These are phyloP conservation scores for Caenorhabditis zanzibari DNA, from an alignment of 2,888 invertebrate species.

Conservation along the genomic window DNA sequence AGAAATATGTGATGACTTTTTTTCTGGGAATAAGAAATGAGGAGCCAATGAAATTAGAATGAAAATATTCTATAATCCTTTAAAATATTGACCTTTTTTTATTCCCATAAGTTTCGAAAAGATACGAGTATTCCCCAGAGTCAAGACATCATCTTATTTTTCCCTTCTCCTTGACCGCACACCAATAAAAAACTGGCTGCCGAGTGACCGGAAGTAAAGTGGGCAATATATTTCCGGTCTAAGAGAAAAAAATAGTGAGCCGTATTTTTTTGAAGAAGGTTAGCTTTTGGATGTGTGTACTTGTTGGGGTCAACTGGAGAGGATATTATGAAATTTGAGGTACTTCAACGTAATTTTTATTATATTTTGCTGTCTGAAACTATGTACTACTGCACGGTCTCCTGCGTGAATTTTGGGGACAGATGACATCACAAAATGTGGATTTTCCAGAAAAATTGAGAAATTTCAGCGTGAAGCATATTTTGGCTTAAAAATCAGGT, in stretches of 20 bases:
- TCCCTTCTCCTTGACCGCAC: slow-evolving; percentile 35
- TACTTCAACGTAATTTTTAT: too few relatives aligned
- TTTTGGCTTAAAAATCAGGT: too few relatives aligned
- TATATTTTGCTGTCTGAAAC: too few relatives aligned
- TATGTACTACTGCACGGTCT: too few relatives aligned
- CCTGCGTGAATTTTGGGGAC: too few relatives aligned
- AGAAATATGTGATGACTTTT: slow-evolving; percentile 31
- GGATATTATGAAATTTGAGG: slow-evolving; percentile 19
- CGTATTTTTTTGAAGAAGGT: neutral
- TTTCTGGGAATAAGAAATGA: neutral
- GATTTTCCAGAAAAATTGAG: too few relatives aligned
- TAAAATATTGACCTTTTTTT: too few relatives aligned
- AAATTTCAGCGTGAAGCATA: too few relatives aligned
- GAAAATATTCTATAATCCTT: too few relatives aligned
- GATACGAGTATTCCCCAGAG: neutral
- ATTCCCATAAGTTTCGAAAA: neutral
- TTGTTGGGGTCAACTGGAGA: slow-evolving; percentile 4
- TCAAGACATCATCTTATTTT: neutral
- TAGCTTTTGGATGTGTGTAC: neutral
- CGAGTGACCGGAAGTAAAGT: slow-evolving; percentile 69
- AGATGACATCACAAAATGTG: too few relatives aligned
- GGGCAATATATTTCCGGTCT: slow-evolving; percentile 57
- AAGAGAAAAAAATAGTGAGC: slow-evolving; percentile 28
- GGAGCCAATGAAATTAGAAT: neutral
- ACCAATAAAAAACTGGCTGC: slow-evolving; percentile 16